These are phyloP conservation scores for Gymnopithys bicolor DNA, from an alignment of 2,797 vertebrate species.

Conservation along the genomic window DNA sequence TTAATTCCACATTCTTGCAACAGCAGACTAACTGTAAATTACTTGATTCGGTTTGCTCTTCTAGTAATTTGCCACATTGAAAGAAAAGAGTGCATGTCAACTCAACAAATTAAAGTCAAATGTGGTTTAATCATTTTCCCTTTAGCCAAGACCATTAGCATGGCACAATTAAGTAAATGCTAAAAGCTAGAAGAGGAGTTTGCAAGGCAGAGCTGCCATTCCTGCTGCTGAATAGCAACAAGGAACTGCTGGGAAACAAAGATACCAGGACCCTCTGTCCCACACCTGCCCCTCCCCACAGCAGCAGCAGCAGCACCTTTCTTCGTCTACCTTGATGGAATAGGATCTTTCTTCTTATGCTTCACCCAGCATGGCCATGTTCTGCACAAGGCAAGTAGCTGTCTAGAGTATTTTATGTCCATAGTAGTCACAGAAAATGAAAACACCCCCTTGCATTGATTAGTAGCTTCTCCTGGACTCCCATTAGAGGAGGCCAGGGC, in stretches of 20 bases:
- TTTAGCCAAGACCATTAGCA: slow-evolving; percentile 66
- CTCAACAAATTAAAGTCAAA: slow-evolving; percentile 69
- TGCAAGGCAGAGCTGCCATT: background rate
- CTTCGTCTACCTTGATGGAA: background rate
- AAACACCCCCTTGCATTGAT: background rate
- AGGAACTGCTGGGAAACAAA: background rate
- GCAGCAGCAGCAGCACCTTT: background rate
- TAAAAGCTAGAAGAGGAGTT: background rate
- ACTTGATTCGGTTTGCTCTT: slow-evolving; percentile 63
- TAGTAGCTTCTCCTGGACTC: background rate
- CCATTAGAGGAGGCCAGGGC: background rate
- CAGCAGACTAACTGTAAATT: slow-evolving; percentile 61
- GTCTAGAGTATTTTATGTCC: background rate
- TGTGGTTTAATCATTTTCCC: slow-evolving; percentile 70
- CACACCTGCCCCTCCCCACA: too few species aligned
- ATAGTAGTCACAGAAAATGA: background rate
- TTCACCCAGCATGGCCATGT: background rate
- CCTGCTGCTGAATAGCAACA: background rate
- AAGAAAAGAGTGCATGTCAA: slow-evolving; percentile 37
- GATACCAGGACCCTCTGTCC: background rate
- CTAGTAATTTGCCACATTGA: slow-evolving; percentile 59
- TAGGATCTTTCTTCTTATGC: background rate
- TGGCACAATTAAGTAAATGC: slow-evolving; percentile 51
- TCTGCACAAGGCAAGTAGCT: background rate
- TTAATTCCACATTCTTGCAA: slow-evolving; percentile 41